Conservation (phyloP, 2,888 invertebrate species). For the Stenoptilia bipunctidactyla region DNA sequence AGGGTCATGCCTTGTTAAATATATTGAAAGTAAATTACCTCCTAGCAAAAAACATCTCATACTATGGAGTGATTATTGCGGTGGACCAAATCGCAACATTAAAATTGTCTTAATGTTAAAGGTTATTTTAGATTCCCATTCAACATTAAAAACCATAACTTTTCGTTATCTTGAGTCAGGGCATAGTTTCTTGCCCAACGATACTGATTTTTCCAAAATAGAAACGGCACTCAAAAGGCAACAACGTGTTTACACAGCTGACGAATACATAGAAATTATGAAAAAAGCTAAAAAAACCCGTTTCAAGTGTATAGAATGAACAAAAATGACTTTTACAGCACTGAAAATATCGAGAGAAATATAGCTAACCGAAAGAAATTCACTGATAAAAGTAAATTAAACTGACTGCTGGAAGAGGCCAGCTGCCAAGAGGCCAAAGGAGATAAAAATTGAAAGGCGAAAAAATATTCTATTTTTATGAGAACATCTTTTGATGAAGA, state of each 20-base stretch:
- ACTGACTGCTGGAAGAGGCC: slow-evolving; percentile 3
- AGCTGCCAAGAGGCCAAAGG: no score
- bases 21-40: slow-evolving; percentile 6
- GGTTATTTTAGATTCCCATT: neutral
- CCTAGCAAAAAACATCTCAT: slow-evolving; percentile 3
- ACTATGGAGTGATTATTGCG: slow-evolving; percentile 11
- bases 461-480: slow-evolving; percentile 2
- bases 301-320: slow-evolving; percentile 5
- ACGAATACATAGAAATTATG: slow-evolving; percentile 3
- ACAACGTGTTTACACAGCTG: slow-evolving; percentile 2
- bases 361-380: slow-evolving; percentile 4
- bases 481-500: neutral
- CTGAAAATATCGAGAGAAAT: no score
- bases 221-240: slow-evolving; percentile 2
- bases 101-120: slow-evolving; percentile 5
- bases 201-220: slow-evolving; percentile 6
- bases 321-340: neutral
- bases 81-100: slow-evolving; percentile 7
- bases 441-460: slow-evolving; percentile 4
- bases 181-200: slow-evolving; percentile 4
- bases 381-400: slow-evolving; percentile 1
- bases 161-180: slow-evolving; percentile 2
- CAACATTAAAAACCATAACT: slow-evolving; percentile 1
- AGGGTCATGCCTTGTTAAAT: slow-evolving; percentile 12
- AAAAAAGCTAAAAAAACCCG: slow-evolving; percentile 1